Conservation (phyloP, 2,888 invertebrate genomes). For the Macroteleia sp. region DNA sequence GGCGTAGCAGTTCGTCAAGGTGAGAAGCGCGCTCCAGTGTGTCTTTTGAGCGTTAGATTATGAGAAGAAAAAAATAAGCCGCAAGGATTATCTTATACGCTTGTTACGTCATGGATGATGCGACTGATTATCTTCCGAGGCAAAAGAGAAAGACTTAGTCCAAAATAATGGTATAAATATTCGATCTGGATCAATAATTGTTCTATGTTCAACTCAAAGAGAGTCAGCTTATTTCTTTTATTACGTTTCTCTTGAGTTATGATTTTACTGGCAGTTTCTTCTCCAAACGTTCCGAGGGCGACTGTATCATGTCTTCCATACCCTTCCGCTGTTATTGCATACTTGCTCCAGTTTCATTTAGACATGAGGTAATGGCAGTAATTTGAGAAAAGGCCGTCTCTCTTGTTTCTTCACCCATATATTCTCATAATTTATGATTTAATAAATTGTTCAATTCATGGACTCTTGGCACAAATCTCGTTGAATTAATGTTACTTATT, state of each 20-base stretch:
- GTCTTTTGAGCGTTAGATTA: conserved; percentile 59
- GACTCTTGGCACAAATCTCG: conserved; percentile 62
- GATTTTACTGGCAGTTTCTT: conserved; percentile 54
- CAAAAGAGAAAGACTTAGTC: conserved; percentile 54
- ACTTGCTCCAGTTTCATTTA: conserved; percentile 42
- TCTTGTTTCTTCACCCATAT: neutral
- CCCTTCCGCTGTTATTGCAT: conserved; percentile 37
- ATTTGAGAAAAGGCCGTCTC: conserved; percentile 73
- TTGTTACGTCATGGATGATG: conserved; percentile 56
- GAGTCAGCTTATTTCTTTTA: conserved; percentile 45
- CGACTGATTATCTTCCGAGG: conserved; percentile 63
- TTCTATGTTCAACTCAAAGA: conserved; percentile 26
- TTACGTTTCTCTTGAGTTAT: conserved; percentile 12
- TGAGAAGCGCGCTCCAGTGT: conserved; percentile 65
- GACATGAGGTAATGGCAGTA: conserved; percentile 77
- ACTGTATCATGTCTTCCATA: conserved; percentile 50
- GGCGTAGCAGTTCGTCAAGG: conserved; percentile 59
- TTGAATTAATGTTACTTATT: conserved; percentile 59
- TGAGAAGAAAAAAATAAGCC: conserved; percentile 59
- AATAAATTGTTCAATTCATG: conserved; percentile 9
- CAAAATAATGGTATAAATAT: conserved; percentile 49
- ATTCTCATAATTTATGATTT: neutral
- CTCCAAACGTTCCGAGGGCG: conserved; percentile 43
- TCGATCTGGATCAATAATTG: conserved; percentile 37
- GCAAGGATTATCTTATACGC: conserved; percentile 63